phyloP scores from a whole-genome alignment of 2,888 invertebrate species.

The Portevinia maculata region DNA sequence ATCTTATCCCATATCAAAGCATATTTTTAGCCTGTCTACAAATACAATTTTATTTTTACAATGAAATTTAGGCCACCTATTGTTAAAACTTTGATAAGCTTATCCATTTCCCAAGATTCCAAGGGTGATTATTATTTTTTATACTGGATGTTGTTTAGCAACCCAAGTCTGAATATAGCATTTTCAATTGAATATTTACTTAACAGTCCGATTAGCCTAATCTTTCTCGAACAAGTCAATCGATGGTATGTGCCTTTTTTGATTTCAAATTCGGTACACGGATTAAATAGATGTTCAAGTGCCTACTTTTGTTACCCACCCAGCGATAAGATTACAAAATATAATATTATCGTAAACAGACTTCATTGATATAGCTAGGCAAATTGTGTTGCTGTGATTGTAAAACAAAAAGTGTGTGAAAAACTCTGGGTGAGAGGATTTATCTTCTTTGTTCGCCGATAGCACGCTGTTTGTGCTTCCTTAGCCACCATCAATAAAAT shows the following conservation, averaged over 20 bases:
- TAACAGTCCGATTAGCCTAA: conserved; percentile 56
- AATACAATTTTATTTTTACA: neutral
- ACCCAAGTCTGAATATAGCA: neutral
- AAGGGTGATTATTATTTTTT: neutral
- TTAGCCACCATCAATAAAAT: neutral
- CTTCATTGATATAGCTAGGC: conserved; percentile 1
- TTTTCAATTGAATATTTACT: conserved; percentile 28
- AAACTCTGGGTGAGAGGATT: neutral
- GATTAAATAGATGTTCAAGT: conserved; percentile 52
- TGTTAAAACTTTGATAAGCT: neutral
- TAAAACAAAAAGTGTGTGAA: neutral
- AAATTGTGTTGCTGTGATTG: neutral
- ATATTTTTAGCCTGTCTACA: neutral
- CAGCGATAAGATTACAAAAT: conserved; percentile 6
- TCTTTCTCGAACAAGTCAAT: conserved; percentile 56
- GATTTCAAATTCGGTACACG: conserved; percentile 29
- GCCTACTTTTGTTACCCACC: conserved; percentile 1
- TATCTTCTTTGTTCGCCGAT: neutral
- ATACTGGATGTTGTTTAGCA: neutral
- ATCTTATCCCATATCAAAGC: neutral
- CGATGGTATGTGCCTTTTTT: neutral
- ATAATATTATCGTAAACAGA: conserved; percentile 1
- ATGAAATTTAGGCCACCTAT: neutral
- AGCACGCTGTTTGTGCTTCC: neutral
- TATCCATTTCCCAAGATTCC: neutral